phyloP scores from a whole-genome alignment of 2,797 vertebrate genomes.

The Pristis pectinata region DNA sequence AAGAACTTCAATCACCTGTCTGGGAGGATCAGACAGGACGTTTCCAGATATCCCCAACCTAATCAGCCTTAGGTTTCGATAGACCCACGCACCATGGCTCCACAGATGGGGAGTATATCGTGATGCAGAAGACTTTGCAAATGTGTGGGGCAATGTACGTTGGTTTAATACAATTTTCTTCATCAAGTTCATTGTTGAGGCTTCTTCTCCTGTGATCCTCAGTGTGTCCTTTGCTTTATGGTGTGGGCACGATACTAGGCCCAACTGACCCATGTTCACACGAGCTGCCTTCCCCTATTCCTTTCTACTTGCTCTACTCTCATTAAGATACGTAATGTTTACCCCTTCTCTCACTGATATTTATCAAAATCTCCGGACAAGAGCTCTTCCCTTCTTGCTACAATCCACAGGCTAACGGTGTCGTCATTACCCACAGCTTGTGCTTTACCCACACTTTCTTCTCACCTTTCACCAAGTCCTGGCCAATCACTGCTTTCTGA shows the following conservation, averaged over 20 bases:
- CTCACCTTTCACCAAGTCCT: not conserved
- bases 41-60: too few relatives aligned
- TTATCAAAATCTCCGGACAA: not conserved
- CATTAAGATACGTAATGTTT: not conserved
- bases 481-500: not conserved
- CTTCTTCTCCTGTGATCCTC: not conserved
- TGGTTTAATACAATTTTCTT: not conserved
- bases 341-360: not conserved
- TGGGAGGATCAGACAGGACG: not conserved
- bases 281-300: not conserved
- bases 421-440: not conserved
- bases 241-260: too few relatives aligned
- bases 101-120: not conserved
- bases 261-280: not conserved
- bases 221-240: not conserved
- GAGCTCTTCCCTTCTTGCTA: not conserved
- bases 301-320: not conserved
- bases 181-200: too few relatives aligned
- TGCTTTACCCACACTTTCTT: not conserved
- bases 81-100: too few relatives aligned
- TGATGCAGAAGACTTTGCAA: not conserved
- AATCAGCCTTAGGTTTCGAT: too few relatives aligned
- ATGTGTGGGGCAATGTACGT: not conserved
- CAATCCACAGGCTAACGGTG: not conserved
- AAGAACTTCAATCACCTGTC: not conserved